Evolutionary conservation across 2,888 invertebrate genomes (phyloP), one percentile per base, ranked within the genome.

Genomic region (Orthosia gothica): DNA sequence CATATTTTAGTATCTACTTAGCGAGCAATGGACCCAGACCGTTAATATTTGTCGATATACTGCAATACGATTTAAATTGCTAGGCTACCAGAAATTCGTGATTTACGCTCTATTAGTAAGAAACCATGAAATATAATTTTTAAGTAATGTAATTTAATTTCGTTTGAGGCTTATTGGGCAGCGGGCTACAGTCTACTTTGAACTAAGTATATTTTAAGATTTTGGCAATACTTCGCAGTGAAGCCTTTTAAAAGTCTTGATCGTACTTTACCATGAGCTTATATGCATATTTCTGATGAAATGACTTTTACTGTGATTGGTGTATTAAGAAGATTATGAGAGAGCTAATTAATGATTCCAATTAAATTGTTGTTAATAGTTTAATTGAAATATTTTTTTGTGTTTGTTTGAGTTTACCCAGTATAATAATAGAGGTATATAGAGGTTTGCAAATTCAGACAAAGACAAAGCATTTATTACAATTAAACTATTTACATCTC

Each of bases 61-160:
- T 79, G 83, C 79, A 76, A 79, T 85, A 82, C 79, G 62, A 84
- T 81, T 82, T 76, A 85, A 85, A 85, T 84, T 82, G 74, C 70
- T 74, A 54, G 79, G 79, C 64, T 74, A 62, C 66, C 66, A 75
- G 73, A 84, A 87, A 84, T 82, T 83, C 57, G 52, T 77, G 70
- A 80, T 84, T 82, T 68, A 70, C 66, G 72, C 74, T 73, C 66
- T 55, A 65, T 74, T 86, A 66, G 65, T 58, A 80, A 81, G 84
- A 87, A 83, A 65, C 76, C 78, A 77, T 74, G 71, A 77, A 70
- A 87, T 81, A 79, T 82, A 80, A 77, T 82, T 87, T 79, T 78
- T 71, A 80, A 57, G 79, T 80, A 81, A 82, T 73, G 68, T 81
- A 84, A 87, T 85, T 88, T 81, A 65, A 83, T 86, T 87, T 76